Conservation (phyloP, 2,113 vertebrate genomes). For the Triplophysa tibetana region DNA sequence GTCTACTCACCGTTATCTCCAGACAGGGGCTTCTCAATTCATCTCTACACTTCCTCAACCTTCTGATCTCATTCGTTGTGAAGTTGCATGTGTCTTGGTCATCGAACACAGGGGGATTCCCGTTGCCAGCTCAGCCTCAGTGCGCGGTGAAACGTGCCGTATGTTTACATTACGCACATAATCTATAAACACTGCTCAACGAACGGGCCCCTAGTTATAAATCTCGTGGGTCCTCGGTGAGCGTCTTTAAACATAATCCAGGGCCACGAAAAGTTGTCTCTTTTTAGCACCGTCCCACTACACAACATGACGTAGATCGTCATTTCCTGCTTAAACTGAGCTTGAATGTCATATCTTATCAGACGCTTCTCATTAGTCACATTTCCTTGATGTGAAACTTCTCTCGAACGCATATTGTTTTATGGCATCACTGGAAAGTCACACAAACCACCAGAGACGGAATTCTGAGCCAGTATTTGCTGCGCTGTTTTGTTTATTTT, state of each 20-base stretch:
- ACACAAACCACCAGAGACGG: constrained; percentile 6
- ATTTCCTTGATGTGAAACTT: constrained; percentile 13
- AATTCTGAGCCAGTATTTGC: neutral
- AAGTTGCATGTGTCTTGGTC: constrained; percentile 31
- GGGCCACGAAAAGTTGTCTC: constrained; percentile 18
- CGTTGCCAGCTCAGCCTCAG: constrained; percentile 16
- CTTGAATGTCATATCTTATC: constrained; percentile 7
- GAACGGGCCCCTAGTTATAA: constrained; percentile 1
- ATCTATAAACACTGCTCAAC: constrained; percentile 33
- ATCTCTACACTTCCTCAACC: neutral
- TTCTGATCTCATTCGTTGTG: neutral
- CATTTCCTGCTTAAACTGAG: constrained; percentile 52
- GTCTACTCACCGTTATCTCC: constrained; percentile 31
- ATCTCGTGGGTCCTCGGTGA: constrained; percentile 7
- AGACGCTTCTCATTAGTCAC: constrained; percentile 20
- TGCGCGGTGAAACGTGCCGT: constrained; percentile 15
- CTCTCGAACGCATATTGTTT: neutral
- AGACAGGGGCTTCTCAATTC: neutral
- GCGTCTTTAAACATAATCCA: constrained; percentile 3
- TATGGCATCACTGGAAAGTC: constrained; percentile 19
- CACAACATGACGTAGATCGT: constrained; percentile 51
- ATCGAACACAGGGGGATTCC: constrained; percentile 33
- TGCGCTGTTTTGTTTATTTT: neutral
- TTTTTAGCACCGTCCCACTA: constrained; percentile 47
- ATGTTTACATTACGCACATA: constrained; percentile 41